Evolutionary conservation across 2,797 vertebrate genomes (phyloP).

Genomic region (Sylvilagus floridanus): DNA sequence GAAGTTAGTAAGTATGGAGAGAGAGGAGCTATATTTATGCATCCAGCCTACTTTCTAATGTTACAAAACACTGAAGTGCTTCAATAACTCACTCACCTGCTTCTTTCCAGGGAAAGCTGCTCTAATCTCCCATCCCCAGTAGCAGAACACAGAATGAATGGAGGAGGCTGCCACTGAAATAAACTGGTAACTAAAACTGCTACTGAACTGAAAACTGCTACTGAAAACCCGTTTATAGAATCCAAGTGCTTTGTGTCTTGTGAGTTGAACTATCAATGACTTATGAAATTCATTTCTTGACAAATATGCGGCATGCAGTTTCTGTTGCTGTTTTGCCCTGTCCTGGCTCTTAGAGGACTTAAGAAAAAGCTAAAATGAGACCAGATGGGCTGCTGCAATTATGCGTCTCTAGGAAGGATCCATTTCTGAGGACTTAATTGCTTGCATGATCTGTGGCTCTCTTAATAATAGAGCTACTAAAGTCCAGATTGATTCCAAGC

Average conservation of each 20-base stretch:
- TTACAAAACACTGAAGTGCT: neutral
- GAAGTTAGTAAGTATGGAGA: neutral
- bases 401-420: neutral
- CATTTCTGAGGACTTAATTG: constrained; percentile 1
- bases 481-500: neutral
- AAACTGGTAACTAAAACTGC: neutral
- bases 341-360: neutral
- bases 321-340: neutral
- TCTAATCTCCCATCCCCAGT: neutral
- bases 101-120: neutral
- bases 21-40: neutral
- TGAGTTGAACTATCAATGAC: constrained; percentile 17
- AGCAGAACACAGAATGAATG: constrained; percentile 6
- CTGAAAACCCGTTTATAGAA: neutral
- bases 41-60: neutral
- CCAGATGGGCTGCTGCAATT: neutral
- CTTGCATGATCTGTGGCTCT: neutral
- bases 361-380: constrained; percentile 53
- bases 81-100: neutral
- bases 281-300: constrained; percentile 56
- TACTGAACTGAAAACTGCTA: constrained; percentile 28
- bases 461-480: neutral
- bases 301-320: constrained; percentile 23
- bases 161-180: neutral
- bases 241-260: neutral